Conservation (phyloP, 2,797 vertebrate genomes). For the Labroides dimidiatus region DNA sequence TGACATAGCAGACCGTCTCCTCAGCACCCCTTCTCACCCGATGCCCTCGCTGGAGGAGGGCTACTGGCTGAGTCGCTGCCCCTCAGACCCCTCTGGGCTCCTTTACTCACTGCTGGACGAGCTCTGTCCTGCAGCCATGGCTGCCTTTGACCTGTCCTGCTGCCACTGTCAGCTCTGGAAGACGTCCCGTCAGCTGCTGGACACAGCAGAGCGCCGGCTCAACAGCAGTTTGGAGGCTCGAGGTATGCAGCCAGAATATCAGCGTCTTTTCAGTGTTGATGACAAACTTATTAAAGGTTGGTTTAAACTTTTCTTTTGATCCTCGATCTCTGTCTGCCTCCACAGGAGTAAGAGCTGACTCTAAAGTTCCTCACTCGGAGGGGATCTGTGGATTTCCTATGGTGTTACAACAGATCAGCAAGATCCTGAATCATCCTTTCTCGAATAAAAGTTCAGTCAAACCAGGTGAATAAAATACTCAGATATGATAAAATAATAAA, state of each 20-base stretch:
- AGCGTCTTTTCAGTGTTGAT: neutral
- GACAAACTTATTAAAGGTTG: neutral
- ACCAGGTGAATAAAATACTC: conserved; percentile 63
- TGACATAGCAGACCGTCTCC: conserved; percentile 94
- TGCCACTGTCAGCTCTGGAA: conserved; percentile 96
- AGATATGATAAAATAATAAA: too few species aligned
- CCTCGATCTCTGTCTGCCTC: conserved; percentile 13
- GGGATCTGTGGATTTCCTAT: conserved; percentile 90
- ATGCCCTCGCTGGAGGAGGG: conserved; percentile 89
- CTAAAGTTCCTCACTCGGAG: conserved; percentile 73
- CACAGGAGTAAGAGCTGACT: conserved; percentile 86
- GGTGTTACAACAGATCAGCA: conserved; percentile 92
- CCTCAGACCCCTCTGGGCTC: conserved; percentile 80
- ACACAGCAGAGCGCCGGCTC: conserved; percentile 91
- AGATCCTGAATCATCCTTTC: conserved; percentile 89
- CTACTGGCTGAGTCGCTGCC: conserved; percentile 87
- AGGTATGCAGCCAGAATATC: conserved; percentile 74
- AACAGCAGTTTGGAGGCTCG: conserved; percentile 84
- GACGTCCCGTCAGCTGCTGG: conserved; percentile 94
- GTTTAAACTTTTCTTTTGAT: neutral
- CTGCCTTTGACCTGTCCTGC: conserved; percentile 94
- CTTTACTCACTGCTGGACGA: conserved; percentile 87
- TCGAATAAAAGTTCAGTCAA: conserved; percentile 74
- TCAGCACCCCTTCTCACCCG: conserved; percentile 86
- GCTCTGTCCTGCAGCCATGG: conserved; percentile 93